These are phyloP conservation scores for Nebria brevicollis DNA, from an alignment of 2,888 invertebrate species.

Conservation along the genomic window DNA sequence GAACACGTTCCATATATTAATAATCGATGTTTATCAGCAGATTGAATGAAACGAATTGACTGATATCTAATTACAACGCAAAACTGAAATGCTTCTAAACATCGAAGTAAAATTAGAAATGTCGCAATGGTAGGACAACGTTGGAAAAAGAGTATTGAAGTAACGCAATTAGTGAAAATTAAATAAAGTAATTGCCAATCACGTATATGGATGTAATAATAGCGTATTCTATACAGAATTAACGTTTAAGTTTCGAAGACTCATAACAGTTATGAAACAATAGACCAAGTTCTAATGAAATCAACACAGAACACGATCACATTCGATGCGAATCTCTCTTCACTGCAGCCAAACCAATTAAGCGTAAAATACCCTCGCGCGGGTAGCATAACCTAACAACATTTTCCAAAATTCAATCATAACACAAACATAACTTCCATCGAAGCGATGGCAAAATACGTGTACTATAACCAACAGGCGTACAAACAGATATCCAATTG, in stretches of 20 bases:
- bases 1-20: background rate
- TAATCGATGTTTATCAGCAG: background rate
- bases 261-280: conserved; percentile 9
- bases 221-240: background rate
- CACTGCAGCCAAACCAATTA: conserved; percentile 26
- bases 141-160: background rate
- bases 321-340: conserved; percentile 19
- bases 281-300: conserved; percentile 35
- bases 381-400: conserved; percentile 20
- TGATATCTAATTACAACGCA: background rate
- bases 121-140: background rate
- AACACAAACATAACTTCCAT: conserved; percentile 22
- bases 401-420: conserved; percentile 33
- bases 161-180: background rate
- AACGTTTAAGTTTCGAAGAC: background rate
- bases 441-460: background rate
- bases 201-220: background rate
- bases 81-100: background rate
- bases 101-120: background rate
- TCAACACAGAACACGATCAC: conserved; percentile 31
- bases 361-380: conserved; percentile 24
- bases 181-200: background rate
- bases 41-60: background rate
- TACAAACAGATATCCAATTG: conserved; percentile 3
- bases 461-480: background rate